Conservation (phyloP, 2,113 vertebrate species). For the Neofelis nebulosa region DNA sequence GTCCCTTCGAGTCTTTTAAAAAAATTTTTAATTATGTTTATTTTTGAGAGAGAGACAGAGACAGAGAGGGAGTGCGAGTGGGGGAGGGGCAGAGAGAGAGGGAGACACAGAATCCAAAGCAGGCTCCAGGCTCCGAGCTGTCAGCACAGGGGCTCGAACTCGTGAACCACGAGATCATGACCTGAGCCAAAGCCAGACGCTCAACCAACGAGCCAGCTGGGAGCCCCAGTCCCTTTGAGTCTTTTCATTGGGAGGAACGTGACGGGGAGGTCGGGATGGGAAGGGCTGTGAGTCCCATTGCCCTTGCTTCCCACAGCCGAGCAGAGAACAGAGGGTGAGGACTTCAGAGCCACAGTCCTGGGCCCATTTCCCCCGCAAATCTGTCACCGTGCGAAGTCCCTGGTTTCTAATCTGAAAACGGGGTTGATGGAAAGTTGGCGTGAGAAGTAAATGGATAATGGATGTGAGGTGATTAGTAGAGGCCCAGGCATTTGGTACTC, state of each 20-base stretch:
- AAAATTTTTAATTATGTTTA: too few relatives aligned
- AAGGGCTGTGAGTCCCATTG: too few relatives aligned
- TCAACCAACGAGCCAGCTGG: too few relatives aligned
- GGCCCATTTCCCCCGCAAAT: neutral
- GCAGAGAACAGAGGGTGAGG: neutral
- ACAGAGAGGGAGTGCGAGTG: too few relatives aligned
- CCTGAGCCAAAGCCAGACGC: too few relatives aligned
- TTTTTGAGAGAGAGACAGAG: too few relatives aligned
- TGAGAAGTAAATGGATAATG: neutral
- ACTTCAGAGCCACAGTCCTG: neutral
- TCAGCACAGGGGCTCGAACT: too few relatives aligned
- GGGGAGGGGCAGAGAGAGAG: too few relatives aligned
- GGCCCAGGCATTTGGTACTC: slow-evolving; percentile 2
- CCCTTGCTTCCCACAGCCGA: neutral
- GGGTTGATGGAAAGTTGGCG: neutral
- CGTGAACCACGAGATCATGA: too few relatives aligned
- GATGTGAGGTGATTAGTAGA: slow-evolving; percentile 15
- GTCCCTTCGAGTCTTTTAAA: neutral
- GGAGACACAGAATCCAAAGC: too few relatives aligned
- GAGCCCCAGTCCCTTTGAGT: neutral
- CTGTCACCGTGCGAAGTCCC: neutral
- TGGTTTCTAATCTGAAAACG: neutral
- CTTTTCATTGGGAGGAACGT: neutral
- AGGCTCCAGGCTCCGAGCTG: too few relatives aligned
- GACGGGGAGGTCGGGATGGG: neutral